Evolutionary conservation across 2,888 invertebrate species (phyloP).

Genomic region (Altica lythri): DNA sequence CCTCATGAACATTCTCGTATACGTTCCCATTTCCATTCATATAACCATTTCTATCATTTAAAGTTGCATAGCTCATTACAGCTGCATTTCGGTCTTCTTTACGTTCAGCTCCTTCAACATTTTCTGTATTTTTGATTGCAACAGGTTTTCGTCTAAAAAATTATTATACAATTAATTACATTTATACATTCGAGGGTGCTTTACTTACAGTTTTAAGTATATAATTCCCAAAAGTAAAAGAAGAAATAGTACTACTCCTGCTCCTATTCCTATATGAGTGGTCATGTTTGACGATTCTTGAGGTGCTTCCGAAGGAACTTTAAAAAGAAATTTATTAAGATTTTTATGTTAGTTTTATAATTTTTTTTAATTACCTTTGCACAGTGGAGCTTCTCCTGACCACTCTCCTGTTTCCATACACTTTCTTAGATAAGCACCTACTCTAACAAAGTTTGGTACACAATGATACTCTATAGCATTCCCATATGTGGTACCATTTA

Average conservation of each 20-base stretch:
- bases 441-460: conserved; percentile 79
- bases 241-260: conserved; percentile 79
- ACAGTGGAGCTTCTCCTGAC: conserved; percentile 86
- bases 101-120: conserved; percentile 82
- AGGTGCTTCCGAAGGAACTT: conserved; percentile 68
- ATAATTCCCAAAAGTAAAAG: conserved; percentile 78
- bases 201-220: conserved; percentile 79
- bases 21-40: conserved; percentile 57
- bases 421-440: conserved; percentile 81
- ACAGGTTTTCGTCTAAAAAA: conserved; percentile 76
- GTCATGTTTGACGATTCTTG: conserved; percentile 75
- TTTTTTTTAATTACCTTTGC: conserved; percentile 64
- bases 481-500: conserved; percentile 84
- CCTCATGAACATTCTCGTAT: conserved; percentile 68
- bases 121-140: conserved; percentile 87
- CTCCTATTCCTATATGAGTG: conserved; percentile 82
- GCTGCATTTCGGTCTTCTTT: conserved; percentile 87
- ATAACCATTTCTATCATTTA: conserved; percentile 70
- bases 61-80: conserved; percentile 85
- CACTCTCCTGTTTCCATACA: conserved; percentile 83
- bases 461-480: conserved; percentile 90
- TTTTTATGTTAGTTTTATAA: not conserved
- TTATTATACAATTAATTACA: not conserved
- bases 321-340: conserved; percentile 22
- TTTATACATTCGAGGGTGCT: not conserved